Evolutionary conservation across 2,113 vertebrate genomes (phyloP).

Genomic region (Asarcornis scutulata): DNA sequence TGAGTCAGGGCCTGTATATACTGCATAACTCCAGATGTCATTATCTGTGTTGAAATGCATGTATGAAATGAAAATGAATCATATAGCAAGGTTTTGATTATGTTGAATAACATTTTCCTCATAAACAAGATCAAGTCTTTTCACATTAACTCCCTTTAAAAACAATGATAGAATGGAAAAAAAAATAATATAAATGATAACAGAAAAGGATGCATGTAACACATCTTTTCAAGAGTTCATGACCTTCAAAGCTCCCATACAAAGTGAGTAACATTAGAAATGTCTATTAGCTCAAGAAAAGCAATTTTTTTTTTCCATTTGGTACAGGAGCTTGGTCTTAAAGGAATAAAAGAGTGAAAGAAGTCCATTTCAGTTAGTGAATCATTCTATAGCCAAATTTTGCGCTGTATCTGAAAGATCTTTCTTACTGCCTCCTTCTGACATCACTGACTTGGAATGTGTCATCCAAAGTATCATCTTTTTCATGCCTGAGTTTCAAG

Average conservation of each 20-base stretch:
- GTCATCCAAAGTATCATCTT: background rate
- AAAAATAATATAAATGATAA: background rate
- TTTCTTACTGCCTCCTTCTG: background rate
- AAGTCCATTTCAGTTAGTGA: background rate
- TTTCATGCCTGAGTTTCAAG: background rate
- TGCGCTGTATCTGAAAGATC: background rate
- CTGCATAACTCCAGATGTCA: constrained; percentile 45
- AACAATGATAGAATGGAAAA: background rate
- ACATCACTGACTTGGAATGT: background rate
- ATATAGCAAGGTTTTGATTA: constrained; percentile 52
- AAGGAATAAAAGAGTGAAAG: background rate
- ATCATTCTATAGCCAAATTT: background rate
- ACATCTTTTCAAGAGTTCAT: background rate
- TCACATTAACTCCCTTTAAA: background rate
- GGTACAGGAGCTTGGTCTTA: background rate
- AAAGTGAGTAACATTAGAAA: background rate
- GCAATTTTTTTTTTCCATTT: background rate
- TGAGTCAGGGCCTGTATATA: constrained; percentile 17
- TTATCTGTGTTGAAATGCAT: constrained; percentile 46
- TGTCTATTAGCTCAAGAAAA: background rate
- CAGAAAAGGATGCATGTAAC: background rate
- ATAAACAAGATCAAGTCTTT: background rate
- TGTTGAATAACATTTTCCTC: background rate
- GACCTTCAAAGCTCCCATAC: background rate
- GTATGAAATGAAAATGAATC: constrained; percentile 35